A percentile compares a stretch with the other conserved stretches of the same genome.
phyloP scores from a whole-genome alignment of 2,113 vertebrate species.

The Heterotilapia buettikoferi region DNA sequence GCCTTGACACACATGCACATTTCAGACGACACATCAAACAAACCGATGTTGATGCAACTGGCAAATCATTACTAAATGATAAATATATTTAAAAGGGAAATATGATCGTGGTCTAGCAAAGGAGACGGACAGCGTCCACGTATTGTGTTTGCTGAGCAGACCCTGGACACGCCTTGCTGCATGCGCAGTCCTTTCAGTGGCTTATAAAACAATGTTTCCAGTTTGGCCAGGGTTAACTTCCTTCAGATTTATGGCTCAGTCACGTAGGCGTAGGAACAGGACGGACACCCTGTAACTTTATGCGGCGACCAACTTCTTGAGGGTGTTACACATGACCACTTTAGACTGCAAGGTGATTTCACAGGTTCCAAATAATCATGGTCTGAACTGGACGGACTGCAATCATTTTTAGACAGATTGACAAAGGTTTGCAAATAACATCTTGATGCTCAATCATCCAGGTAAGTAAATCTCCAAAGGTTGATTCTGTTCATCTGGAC shows the following conservation, averaged over 20 bases:
- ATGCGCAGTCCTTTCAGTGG: background rate
- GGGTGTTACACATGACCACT: background rate
- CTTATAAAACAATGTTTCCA: background rate
- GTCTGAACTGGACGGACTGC: background rate
- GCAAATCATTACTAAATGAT: rapidly evolving
- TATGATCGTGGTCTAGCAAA: rapidly evolving
- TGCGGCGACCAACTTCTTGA: background rate
- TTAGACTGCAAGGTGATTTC: background rate
- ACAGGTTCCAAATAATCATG: rapidly evolving
- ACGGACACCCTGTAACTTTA: rapidly evolving
- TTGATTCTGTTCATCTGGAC: rapidly evolving
- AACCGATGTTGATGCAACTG: rapidly evolving
- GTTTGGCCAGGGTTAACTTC: background rate
- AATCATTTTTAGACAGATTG: background rate
- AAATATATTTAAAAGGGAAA: background rate
- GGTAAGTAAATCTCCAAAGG: background rate
- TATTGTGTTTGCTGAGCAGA: background rate
- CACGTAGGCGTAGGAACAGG: rapidly evolving
- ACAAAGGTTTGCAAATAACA: background rate
- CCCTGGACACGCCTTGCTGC: background rate
- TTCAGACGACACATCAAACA: background rate
- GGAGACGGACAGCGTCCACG: background rate
- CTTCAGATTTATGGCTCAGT: background rate
- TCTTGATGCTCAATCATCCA: background rate
- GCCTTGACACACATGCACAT: background rate